Evolutionary conservation across 2,888 invertebrate species (phyloP).

Genomic region (Neocrepidodera transversa): DNA sequence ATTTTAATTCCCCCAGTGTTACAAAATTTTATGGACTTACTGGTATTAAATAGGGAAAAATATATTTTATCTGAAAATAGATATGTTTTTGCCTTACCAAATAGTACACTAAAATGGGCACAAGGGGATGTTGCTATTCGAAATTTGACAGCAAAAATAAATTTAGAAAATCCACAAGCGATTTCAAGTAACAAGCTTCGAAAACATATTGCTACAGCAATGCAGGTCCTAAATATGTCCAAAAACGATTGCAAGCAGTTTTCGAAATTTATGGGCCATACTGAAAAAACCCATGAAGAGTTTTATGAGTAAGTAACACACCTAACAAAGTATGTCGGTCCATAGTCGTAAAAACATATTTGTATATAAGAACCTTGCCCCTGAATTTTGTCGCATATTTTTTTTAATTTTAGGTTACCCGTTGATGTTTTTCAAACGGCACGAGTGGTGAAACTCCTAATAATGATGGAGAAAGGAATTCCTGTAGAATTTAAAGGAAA

Average conservation of each 20-base stretch:
- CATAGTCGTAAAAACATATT: not conserved
- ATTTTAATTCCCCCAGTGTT: slow-evolving; percentile 44
- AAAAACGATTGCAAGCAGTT: slow-evolving; percentile 38
- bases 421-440: slow-evolving; percentile 20
- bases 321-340: not conserved
- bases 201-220: slow-evolving; percentile 46
- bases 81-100: slow-evolving; percentile 46
- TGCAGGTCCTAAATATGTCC: slow-evolving; percentile 42
- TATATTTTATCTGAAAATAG: slow-evolving; percentile 44
- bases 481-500: slow-evolving; percentile 13
- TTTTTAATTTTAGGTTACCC: not conserved
- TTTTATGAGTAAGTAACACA: slow-evolving; percentile 36
- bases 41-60: slow-evolving; percentile 41
- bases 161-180: slow-evolving; percentile 38
- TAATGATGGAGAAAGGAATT: slow-evolving; percentile 20
- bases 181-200: slow-evolving; percentile 44
- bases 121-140: slow-evolving; percentile 46
- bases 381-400: no score
- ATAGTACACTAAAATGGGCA: slow-evolving; percentile 44
- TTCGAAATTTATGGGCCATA: slow-evolving; percentile 41
- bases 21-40: slow-evolving; percentile 39
- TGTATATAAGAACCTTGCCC: not conserved
- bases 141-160: slow-evolving; percentile 39
- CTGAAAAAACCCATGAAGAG: slow-evolving; percentile 39
- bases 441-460: slow-evolving; percentile 9